phyloP scores from a whole-genome alignment of 2,888 invertebrate species.

The Drosophila engyochracea region DNA sequence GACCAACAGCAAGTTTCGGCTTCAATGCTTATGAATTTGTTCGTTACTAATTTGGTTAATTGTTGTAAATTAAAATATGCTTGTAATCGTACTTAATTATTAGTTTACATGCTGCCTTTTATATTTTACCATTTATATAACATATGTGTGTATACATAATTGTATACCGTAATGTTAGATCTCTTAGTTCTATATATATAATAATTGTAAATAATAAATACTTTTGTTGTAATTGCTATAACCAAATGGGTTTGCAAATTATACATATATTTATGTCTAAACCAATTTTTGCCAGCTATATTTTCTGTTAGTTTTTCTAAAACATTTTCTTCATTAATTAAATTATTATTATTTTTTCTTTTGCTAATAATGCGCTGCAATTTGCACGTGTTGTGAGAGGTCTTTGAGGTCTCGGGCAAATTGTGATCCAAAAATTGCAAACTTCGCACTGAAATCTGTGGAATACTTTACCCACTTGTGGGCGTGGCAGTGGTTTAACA shows the following conservation, averaged over 20 bases:
- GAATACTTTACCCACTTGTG: conserved; percentile 42
- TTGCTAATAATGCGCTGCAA: conserved; percentile 49
- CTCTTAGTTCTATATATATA: conserved; percentile 59
- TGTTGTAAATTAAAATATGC: conserved; percentile 41
- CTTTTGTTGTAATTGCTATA: conserved; percentile 41
- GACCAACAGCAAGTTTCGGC: conserved; percentile 7
- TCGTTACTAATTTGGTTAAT: conserved; percentile 33
- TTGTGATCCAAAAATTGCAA: conserved; percentile 51
- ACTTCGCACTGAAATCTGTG: conserved; percentile 49
- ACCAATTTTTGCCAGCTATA: conserved; percentile 48
- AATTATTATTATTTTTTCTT: conserved; percentile 21
- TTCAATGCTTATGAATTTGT: conserved; percentile 28
- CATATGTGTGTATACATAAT: conserved; percentile 46
- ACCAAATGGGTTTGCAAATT: conserved; percentile 54
- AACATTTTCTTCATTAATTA: conserved; percentile 32
- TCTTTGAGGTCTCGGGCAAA: conserved; percentile 43
- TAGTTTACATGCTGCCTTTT: conserved; percentile 57
- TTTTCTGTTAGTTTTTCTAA: conserved; percentile 48
- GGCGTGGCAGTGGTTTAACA: conserved; percentile 57
- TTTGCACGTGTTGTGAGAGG: conserved; percentile 57
- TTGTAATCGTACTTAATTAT: conserved; percentile 49
- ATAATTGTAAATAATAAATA: conserved; percentile 49
- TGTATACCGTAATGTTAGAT: conserved; percentile 67
- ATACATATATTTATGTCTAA: conserved; percentile 23
- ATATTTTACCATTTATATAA: conserved; percentile 63